Evolutionary conservation across 37 sponge, comb jelly and placozoan genomes (phyloP), one percentile per base, ranked within the genome.

Genomic region (Corticium candelabrum): DNA sequence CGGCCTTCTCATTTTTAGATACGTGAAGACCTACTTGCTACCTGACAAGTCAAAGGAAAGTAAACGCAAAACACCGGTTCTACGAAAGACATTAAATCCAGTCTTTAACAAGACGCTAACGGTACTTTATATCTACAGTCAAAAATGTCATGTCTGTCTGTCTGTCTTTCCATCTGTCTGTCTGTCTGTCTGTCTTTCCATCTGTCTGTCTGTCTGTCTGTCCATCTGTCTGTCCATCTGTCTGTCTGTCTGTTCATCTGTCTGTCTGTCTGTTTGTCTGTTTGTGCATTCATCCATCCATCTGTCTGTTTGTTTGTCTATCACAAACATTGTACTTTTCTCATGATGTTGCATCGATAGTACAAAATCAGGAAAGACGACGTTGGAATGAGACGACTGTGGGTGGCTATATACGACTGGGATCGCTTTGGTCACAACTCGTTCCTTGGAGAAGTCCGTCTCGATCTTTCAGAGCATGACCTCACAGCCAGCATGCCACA

Each of bases 391-490:
- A 11, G 62, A 27, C 11, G 15, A 21, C 21, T 50, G 62, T 50
- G 15, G 11, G 15, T 50, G 21, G 11, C 62, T 21, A 21, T 50
- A 27, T 50, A 21, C 15, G 62, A 50, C 21, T 50, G 62, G 62
- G 62, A 50, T 50, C 62, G 62, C 11, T 50, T 50, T 50, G 62
- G 62, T 27, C 62, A 50, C 62, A 50, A 50, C 62, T 50, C 62
- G 62, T 50, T 50, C 21, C 62, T 50, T 50, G 62, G 62, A 11
- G 62, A 50, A 50, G 62, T 50, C 21, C 62, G 62, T 27, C 11
- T 50, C 15, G 62, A 50, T 50, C 11, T 50, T 11, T 27, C 62
- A 27, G 21, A 21, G 11, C 62, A 50, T 27, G 62, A 50, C 21
- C 62, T 50, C 15, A 50, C 62, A 50, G 11, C 62, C 11, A 21